phyloP scores from a whole-genome alignment of 2,113 vertebrate species.

The Synchiropus splendidus region DNA sequence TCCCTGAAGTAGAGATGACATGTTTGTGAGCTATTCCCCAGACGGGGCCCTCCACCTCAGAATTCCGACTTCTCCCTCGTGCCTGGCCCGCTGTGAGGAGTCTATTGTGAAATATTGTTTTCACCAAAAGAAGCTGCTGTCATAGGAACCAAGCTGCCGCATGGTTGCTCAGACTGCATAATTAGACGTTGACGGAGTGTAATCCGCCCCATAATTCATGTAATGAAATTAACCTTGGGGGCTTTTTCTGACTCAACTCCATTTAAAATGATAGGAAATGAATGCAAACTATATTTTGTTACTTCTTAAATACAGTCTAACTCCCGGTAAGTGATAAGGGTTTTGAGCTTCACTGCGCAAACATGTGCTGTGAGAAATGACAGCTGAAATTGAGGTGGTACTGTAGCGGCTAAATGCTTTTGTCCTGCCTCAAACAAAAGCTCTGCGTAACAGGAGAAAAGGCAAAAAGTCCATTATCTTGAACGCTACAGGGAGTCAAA shows the following conservation, averaged over 20 bases:
- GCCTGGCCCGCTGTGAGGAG: constrained; percentile 33
- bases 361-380: no score
- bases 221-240: constrained; percentile 15
- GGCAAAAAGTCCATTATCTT: no score
- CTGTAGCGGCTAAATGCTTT: no score
- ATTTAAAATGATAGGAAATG: background rate
- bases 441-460: no score
- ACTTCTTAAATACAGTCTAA: background rate
- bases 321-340: no score
- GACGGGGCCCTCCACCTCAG: constrained; percentile 44
- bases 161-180: background rate
- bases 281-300: background rate
- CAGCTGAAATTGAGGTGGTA: no score
- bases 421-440: no score
- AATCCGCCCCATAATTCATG: constrained; percentile 5
- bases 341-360: no score
- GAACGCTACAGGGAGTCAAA: no score
- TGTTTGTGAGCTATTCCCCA: constrained; percentile 62
- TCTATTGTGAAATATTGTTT: constrained; percentile 26
- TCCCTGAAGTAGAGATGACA: constrained; percentile 60
- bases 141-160: constrained; percentile 5
- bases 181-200: constrained; percentile 12
- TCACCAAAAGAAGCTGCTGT: constrained; percentile 5
- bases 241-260: constrained; percentile 4
- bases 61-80: constrained; percentile 44